Conservation (phyloP, 2,888 invertebrate genomes). For the Melinopterus prodromus region DNA sequence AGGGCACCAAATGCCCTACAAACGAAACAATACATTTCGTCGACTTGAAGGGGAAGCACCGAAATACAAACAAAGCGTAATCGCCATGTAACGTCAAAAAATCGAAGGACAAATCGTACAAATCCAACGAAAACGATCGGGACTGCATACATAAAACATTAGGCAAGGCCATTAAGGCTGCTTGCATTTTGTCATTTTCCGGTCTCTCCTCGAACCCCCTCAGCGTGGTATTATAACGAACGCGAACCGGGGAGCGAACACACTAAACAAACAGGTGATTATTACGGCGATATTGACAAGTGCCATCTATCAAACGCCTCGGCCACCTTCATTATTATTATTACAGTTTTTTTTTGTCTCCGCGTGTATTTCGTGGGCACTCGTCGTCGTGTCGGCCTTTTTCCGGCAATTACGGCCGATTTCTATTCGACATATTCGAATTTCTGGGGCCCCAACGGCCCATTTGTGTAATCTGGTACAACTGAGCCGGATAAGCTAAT, state of each 20-base stretch:
- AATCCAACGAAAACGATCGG: conserved; percentile 4
- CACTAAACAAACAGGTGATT: conserved; percentile 25
- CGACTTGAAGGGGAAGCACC: background rate
- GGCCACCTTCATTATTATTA: conserved; percentile 10
- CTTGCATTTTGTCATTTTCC: conserved; percentile 4
- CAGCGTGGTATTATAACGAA: background rate
- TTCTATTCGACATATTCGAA: conserved; percentile 9
- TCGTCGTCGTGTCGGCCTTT: background rate
- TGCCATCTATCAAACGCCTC: conserved; percentile 18
- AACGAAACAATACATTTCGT: background rate
- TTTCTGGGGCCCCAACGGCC: conserved; percentile 11
- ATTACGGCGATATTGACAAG: conserved; percentile 21
- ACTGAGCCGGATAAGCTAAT: conserved; percentile 19
- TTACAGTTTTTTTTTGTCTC: conserved; percentile 10
- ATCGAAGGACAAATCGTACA: background rate
- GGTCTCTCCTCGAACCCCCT: background rate
- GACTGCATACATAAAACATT: conserved; percentile 4
- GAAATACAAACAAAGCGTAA: background rate
- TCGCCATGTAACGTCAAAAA: background rate
- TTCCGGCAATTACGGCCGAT: background rate
- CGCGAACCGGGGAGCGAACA: background rate
- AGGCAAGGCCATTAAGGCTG: background rate
- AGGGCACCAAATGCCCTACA: too few species aligned
- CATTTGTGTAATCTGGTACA: conserved; percentile 25
- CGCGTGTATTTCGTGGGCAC: background rate